Evolutionary conservation across 2,888 invertebrate genomes (phyloP), one percentile per base, ranked within the genome.

Genomic region (Tenthredo notha): DNA sequence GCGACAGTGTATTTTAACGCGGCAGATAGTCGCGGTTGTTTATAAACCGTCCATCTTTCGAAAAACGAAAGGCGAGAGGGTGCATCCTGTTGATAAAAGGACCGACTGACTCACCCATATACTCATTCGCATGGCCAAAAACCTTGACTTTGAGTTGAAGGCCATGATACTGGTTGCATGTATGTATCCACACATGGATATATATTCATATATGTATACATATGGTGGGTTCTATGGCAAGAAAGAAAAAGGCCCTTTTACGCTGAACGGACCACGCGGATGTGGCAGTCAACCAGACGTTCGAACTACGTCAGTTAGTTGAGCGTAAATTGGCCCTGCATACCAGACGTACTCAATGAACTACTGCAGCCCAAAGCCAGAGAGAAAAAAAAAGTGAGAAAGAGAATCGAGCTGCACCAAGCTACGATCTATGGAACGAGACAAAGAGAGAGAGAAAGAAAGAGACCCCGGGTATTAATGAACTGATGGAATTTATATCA

Each of bases 321-420:
- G 72, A 86, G 87, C 87, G 89, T 90, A 89, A 90, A 87, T 80
- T 88, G 88, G 88, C 87, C 88, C 80, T 61, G 90, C 92, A 91
- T 92, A 91, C 92, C 92, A 92, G 91, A 91, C 92, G 90, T 88
- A 87, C 91, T 91, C 91, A 91, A 92, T 92, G 91, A 92, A 91
- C 88, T 86, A 86, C 84, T 87, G 86, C 86, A 86, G 33, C 67
- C 33, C 18, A 83, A 83, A 43, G 78, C 61, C 78, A 74, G 85
- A 84, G 74, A 84, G 50, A 74, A 43, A 33, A 74, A 43, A 33
- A 43, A 10, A 40, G 21, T 43, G n/a, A 43, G 54, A 85, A 78
- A 84, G 29, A 9, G 74, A 75, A 65, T 65, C 84, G 82, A 84
- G 85, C 85, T 84, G 86, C 61, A 25, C 25, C 61, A 10, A 25